Percentiles rank a stretch among this genome's conserved stretches.
phyloP scores from a whole-genome alignment of 1,140 invertebrate genomes.

The Frieseomelitta varia region DNA sequence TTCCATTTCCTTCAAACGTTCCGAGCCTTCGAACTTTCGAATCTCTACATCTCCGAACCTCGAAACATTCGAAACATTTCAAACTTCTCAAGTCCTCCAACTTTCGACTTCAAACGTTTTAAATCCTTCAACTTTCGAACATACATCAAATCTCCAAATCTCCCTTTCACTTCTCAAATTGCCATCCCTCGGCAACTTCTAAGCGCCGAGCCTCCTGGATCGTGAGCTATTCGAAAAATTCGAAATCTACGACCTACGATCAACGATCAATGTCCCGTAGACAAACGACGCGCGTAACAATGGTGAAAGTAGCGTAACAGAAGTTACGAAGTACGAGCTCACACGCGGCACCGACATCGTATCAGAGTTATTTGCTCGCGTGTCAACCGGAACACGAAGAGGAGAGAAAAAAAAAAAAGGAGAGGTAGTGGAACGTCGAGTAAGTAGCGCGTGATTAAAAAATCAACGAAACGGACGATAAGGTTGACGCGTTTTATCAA shows the following conservation, averaged over 20 bases:
- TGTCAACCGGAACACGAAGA: background rate
- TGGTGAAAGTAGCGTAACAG: background rate
- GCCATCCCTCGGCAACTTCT: background rate
- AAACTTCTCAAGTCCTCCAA: too few species aligned
- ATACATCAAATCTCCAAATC: background rate
- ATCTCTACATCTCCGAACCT: too few species aligned
- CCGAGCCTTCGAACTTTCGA: background rate
- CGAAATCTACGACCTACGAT: background rate
- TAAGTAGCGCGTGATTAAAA: conserved; percentile 23
- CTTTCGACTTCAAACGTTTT: too few species aligned
- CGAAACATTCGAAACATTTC: too few species aligned
- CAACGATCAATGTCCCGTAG: background rate
- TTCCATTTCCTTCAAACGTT: too few species aligned
- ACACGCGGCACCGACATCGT: too few species aligned
- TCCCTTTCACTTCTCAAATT: background rate
- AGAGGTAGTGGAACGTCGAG: background rate
- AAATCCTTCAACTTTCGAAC: too few species aligned
- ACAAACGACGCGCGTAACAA: background rate
- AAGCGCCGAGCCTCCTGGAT: background rate
- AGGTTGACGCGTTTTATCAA: background rate
- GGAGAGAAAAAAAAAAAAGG: background rate
- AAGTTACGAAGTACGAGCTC: background rate
- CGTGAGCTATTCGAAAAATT: background rate
- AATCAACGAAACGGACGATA: background rate
- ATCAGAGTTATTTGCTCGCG: background rate